A percentile compares a stretch with the other conserved stretches of the same genome.
Evolutionary conservation across 2,888 invertebrate genomes (phyloP).

Genomic region (Rhagonycha fulva): DNA sequence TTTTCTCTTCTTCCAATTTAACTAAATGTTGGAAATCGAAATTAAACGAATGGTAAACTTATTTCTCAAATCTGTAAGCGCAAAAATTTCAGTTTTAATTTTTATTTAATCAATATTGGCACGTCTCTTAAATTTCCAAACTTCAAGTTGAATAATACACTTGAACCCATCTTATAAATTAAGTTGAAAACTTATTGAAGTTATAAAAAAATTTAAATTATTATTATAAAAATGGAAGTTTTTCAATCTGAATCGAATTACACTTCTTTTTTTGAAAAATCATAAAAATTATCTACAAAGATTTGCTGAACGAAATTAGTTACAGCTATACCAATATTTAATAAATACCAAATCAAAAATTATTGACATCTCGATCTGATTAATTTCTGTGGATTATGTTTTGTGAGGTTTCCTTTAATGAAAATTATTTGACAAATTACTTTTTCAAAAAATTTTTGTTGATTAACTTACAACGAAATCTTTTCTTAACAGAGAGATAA

Average conservation of each 20-base stretch:
- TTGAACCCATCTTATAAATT: neutral
- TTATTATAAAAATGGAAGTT: neutral
- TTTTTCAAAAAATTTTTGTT: neutral
- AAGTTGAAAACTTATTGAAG: neutral
- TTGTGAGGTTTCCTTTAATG: neutral
- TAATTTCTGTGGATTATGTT: neutral
- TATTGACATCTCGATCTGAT: neutral
- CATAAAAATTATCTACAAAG: neutral
- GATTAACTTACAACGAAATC: neutral
- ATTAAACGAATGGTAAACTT: neutral
- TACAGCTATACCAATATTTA: neutral
- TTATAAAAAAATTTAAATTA: neutral
- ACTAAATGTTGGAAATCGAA: neutral
- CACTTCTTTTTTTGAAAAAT: neutral
- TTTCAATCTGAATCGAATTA: neutral
- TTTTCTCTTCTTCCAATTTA: neutral
- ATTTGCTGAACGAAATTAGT: neutral
- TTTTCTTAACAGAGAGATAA: neutral
- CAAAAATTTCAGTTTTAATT: neutral
- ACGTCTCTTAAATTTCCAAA: neutral
- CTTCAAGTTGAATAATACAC: neutral
- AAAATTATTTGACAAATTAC: neutral
- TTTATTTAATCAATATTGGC: neutral
- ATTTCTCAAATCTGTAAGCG: neutral
- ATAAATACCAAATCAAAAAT: neutral